Evolutionary conservation across 2,113 vertebrate species (phyloP).

Genomic region (Bombycilla garrulus): DNA sequence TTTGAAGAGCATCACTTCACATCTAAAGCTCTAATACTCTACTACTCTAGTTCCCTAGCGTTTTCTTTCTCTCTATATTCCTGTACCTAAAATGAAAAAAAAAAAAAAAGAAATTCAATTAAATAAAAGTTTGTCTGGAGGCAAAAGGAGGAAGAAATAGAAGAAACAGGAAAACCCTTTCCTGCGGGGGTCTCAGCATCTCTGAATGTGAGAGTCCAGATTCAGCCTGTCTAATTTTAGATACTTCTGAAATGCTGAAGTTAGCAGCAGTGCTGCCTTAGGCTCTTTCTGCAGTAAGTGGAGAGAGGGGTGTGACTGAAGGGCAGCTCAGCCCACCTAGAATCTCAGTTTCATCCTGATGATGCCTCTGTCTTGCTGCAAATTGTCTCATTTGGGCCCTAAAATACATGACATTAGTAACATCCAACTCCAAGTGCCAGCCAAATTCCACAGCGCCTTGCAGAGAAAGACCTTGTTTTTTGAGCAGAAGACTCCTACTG

Average conservation of each 20-base stretch:
- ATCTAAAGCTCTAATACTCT: background rate
- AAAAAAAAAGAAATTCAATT: background rate
- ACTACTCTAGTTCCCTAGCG: rapidly evolving
- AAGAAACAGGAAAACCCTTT: background rate
- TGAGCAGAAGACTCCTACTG: background rate
- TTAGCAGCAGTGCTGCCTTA: background rate
- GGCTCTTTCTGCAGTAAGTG: background rate
- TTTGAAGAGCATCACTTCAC: background rate
- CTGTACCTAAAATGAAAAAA: background rate
- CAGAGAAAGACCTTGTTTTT: background rate
- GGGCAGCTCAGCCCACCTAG: background rate
- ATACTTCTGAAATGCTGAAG: background rate
- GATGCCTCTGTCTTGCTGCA: background rate
- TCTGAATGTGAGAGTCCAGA: background rate
- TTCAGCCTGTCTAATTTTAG: background rate
- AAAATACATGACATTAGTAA: background rate
- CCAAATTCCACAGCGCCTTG: background rate
- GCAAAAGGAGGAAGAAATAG: background rate
- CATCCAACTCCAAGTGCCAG: background rate
- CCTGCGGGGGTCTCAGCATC: background rate
- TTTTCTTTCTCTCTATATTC: background rate
- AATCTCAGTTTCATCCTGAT: background rate
- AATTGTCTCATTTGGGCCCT: background rate
- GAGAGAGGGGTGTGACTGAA: background rate
- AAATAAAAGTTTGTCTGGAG: background rate